Conservation (phyloP, 2,888 invertebrate species). For the Drosophila acutilabella region DNA sequence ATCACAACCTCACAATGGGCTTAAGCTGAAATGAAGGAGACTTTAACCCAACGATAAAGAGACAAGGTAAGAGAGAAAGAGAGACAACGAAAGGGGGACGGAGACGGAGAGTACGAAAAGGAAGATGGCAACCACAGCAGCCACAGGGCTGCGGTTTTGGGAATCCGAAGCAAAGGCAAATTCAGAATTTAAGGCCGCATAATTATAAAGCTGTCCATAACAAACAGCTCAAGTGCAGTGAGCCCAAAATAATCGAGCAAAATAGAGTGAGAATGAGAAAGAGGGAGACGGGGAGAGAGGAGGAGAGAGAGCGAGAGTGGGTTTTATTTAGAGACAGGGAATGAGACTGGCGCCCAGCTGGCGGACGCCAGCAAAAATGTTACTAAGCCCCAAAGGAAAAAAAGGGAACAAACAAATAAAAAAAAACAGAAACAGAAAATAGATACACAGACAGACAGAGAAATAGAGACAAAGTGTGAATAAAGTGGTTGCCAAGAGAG, state of each 20-base stretch:
- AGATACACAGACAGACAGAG: conserved; percentile 32
- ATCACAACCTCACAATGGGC: conserved; percentile 24
- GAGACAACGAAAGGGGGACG: background rate
- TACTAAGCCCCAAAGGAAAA: conserved; percentile 17
- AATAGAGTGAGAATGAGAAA: background rate
- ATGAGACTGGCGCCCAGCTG: conserved; percentile 67
- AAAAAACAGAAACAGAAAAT: conserved; percentile 26
- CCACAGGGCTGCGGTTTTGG: conserved; percentile 43
- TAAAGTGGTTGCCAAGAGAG: conserved; percentile 4
- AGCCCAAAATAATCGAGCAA: conserved; percentile 25
- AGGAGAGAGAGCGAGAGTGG: conserved; percentile 9
- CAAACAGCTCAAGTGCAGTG: conserved; percentile 62
- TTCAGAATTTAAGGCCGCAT: conserved; percentile 41
- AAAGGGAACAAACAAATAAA: conserved; percentile 19
- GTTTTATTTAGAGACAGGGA: conserved; percentile 19
- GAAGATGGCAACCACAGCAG: conserved; percentile 20
- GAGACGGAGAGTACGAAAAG: background rate
- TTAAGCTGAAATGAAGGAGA: background rate
- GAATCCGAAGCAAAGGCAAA: conserved; percentile 5
- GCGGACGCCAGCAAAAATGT: conserved; percentile 63
- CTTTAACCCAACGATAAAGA: background rate
- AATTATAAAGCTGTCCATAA: conserved; percentile 60
- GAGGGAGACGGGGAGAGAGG: background rate
- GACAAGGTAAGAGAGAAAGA: background rate
- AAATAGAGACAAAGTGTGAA: background rate